phyloP scores from a whole-genome alignment of 1,140 invertebrate genomes.

The Magallana gigas region DNA sequence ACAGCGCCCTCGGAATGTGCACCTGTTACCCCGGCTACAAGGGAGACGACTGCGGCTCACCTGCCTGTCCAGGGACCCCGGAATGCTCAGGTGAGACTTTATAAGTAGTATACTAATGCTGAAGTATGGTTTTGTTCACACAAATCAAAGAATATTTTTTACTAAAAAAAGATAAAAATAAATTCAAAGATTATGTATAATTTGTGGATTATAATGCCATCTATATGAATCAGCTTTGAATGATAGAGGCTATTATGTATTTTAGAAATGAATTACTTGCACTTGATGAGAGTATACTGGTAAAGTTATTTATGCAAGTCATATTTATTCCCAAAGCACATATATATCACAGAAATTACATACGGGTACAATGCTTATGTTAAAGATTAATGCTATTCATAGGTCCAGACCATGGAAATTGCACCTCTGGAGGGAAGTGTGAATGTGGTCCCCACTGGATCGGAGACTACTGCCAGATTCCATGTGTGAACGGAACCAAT shows the following conservation, averaged over 20 bases:
- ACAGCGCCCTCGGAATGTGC: conserved; percentile 58
- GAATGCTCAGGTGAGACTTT: conserved; percentile 58
- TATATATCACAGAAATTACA: too few species aligned
- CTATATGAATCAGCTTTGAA: too few species aligned
- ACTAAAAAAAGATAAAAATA: not conserved
- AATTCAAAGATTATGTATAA: too few species aligned
- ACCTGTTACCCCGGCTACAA: conserved; percentile 65
- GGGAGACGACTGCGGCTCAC: conserved; percentile 61
- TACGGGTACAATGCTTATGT: too few species aligned
- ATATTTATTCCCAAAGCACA: too few species aligned
- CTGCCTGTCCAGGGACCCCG: conserved; percentile 62
- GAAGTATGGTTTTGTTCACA: not conserved
- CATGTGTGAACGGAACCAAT: conserved; percentile 64
- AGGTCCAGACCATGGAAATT: conserved; percentile 45
- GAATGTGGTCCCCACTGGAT: conserved; percentile 56
- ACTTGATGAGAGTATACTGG: too few species aligned
- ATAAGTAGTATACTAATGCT: not conserved
- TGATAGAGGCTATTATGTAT: too few species aligned
- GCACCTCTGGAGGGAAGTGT: conserved; percentile 44
- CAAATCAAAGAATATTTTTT: not conserved
- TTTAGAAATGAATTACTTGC: too few species aligned
- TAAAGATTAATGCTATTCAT: not conserved
- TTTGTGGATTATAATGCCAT: too few species aligned
- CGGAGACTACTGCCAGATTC: conserved; percentile 61
- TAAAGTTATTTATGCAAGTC: too few species aligned